These are phyloP conservation scores for Cydia amplana DNA, from an alignment of 1,140 invertebrate species.

Conservation along the genomic window DNA sequence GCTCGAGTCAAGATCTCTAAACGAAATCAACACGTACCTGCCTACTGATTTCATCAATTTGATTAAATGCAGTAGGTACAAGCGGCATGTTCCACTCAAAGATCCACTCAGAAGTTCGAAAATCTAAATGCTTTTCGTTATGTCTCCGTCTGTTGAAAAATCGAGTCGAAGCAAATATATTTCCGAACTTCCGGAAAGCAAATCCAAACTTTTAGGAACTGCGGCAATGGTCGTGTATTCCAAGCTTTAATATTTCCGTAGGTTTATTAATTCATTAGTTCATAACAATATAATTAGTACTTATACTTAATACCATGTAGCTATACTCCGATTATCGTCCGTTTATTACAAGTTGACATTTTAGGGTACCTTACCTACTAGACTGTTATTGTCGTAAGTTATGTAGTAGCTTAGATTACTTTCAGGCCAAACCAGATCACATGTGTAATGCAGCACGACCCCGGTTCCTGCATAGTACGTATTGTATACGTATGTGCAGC, in stretches of 20 bases:
- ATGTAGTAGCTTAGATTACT: not conserved
- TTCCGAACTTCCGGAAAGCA: not conserved
- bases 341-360: constrained; percentile 19
- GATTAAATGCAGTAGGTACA: not conserved
- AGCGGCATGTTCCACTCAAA: not conserved
- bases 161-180: constrained; percentile 3
- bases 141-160: not conserved
- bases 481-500: too few species aligned
- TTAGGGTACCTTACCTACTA: not conserved
- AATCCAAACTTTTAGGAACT: not conserved
- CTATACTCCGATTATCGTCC: constrained; percentile 24
- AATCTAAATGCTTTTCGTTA: not conserved
- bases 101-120: not conserved
- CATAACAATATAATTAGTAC: constrained; percentile 25
- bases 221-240: constrained; percentile 37
- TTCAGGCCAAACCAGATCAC: too few species aligned
- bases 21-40: constrained; percentile 21
- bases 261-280: constrained; percentile 17
- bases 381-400: constrained; percentile 2
- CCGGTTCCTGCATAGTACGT: too few species aligned
- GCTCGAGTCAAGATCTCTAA: constrained; percentile 76
- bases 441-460: too few species aligned
- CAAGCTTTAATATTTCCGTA: constrained; percentile 62
- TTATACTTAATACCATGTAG: constrained; percentile 38
- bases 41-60: not conserved